Evolutionary conservation across 2,113 vertebrate species (phyloP).

Genomic region (Ceratotherium simum): DNA sequence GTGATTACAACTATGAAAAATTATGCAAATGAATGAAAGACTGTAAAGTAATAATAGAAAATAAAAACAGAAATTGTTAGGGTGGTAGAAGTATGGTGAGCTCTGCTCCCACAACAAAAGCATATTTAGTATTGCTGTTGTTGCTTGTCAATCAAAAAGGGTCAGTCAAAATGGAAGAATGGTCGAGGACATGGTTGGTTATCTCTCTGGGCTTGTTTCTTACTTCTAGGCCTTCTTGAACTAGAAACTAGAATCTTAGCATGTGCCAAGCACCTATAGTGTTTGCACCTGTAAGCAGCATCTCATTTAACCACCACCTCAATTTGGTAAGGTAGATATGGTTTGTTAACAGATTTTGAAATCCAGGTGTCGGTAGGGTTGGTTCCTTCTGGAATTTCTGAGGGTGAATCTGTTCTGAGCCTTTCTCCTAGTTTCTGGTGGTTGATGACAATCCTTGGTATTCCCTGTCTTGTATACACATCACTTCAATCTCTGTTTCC

Average conservation of each 20-base stretch:
- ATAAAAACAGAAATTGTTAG: neutral
- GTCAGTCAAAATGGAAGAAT: neutral
- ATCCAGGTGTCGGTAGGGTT: neutral
- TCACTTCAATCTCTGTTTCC: neutral
- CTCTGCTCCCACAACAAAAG: neutral
- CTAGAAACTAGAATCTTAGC: neutral
- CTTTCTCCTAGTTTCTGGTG: neutral
- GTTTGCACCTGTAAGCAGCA: neutral
- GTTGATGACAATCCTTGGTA: neutral
- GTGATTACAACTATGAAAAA: neutral
- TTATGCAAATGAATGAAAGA: neutral
- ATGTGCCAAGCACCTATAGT: neutral
- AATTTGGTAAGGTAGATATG: neutral
- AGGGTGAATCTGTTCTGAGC: neutral
- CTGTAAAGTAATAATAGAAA: neutral
- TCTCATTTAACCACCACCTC: neutral
- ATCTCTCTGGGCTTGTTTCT: neutral
- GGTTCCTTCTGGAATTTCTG: neutral
- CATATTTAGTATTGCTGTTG: neutral
- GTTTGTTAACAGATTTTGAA: neutral
- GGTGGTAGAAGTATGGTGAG: neutral
- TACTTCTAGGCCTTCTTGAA: neutral
- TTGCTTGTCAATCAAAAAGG: neutral
- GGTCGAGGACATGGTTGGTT: neutral
- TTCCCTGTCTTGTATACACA: neutral